phyloP scores from a whole-genome alignment of 2,888 invertebrate species.

The Leptopilina drosophilae region DNA sequence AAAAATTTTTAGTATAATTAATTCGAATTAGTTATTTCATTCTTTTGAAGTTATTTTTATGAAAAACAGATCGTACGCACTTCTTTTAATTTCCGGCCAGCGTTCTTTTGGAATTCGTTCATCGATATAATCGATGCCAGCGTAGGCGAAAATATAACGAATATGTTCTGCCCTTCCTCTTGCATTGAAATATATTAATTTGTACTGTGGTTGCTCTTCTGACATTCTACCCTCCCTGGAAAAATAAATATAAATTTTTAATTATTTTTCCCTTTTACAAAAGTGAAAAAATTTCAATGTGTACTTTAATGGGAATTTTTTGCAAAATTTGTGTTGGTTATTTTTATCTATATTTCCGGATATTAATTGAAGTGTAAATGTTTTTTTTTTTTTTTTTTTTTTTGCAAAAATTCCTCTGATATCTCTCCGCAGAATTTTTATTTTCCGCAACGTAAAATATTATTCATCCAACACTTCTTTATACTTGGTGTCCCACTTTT shows the following conservation, averaged over 20 bases:
- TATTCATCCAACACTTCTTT: slow-evolving; percentile 26
- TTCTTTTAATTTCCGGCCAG: slow-evolving; percentile 79
- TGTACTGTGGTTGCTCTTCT: slow-evolving; percentile 74
- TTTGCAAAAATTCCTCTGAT: not conserved
- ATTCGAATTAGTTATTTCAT: no score
- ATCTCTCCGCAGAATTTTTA: not conserved
- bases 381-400: no score
- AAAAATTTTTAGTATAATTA: no score
- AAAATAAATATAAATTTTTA: slow-evolving; percentile 8
- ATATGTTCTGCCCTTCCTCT: slow-evolving; percentile 74
- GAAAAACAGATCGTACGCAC: slow-evolving; percentile 67
- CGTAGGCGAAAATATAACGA: slow-evolving; percentile 80
- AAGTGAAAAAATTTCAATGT: not conserved
- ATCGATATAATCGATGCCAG: slow-evolving; percentile 80
- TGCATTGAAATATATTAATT: slow-evolving; percentile 80
- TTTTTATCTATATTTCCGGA: no score
- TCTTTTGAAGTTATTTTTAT: no score
- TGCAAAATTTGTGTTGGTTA: no score
- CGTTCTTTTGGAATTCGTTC: slow-evolving; percentile 78
- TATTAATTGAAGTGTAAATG: no score
- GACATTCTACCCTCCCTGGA: slow-evolving; percentile 58
- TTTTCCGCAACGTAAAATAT: not conserved
- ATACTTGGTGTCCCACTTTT: slow-evolving; percentile 23
- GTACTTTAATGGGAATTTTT: not conserved
- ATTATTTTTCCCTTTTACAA: not conserved